These are phyloP conservation scores for Trachythela sp. DNA, from an alignment of 64 coral and sea anemone genomes.

Conservation along the genomic window DNA sequence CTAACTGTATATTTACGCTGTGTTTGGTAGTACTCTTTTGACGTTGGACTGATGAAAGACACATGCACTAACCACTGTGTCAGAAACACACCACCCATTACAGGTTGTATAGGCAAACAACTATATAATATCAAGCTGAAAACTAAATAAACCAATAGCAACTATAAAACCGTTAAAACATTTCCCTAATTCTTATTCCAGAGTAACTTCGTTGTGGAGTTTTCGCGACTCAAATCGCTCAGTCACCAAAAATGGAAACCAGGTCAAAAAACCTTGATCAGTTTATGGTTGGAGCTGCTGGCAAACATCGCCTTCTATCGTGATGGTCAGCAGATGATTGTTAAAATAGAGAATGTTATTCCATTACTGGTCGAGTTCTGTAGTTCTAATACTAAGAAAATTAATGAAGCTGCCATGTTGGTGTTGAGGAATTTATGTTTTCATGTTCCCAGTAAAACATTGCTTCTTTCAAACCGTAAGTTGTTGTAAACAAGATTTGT, in stretches of 20 bases:
- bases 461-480: constrained; percentile 78
- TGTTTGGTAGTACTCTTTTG: too few relatives aligned
- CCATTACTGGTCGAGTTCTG: constrained; percentile 60
- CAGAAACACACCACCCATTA: too few relatives aligned
- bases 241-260: constrained; percentile 44
- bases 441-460: constrained; percentile 71
- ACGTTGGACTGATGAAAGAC: too few relatives aligned
- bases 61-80: too few relatives aligned
- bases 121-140: too few relatives aligned
- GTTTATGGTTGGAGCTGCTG: constrained; percentile 68
- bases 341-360: constrained; percentile 58
- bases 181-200: constrained; percentile 26
- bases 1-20: too few relatives aligned
- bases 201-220: constrained; percentile 85
- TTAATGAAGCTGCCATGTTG: constrained; percentile 61
- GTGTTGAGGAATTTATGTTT: constrained; percentile 93
- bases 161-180: not conserved
- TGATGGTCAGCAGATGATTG: constrained; percentile 82
- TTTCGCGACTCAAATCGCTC: constrained; percentile 65
- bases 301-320: constrained; percentile 79
- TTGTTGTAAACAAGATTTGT: not conserved
- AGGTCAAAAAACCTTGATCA: constrained; percentile 38
- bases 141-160: too few relatives aligned
- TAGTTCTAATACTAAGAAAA: constrained; percentile 35
- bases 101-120: too few relatives aligned